phyloP scores from a whole-genome alignment of 2,888 invertebrate species.

The Drosophila seclusa region DNA sequence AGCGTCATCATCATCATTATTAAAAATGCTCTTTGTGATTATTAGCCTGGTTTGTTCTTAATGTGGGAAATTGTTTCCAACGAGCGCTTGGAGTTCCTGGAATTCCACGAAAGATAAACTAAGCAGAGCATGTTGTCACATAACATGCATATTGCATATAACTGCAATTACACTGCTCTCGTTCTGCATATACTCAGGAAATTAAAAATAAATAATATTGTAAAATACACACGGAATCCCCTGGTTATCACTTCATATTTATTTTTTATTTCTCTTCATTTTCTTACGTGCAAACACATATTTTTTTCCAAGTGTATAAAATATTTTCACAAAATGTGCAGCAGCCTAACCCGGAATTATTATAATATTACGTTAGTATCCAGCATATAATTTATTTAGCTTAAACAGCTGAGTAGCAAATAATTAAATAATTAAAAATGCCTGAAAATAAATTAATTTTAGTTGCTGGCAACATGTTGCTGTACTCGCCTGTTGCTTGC shows the following conservation, averaged over 20 bases:
- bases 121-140: slow-evolving; percentile 9
- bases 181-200: background rate
- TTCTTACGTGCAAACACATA: background rate
- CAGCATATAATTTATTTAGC: background rate
- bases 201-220: background rate
- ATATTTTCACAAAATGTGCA: background rate
- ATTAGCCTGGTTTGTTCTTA: slow-evolving; percentile 66
- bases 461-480: slow-evolving; percentile 42
- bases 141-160: background rate
- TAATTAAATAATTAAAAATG: slow-evolving; percentile 1
- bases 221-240: background rate
- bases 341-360: background rate
- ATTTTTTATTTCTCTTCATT: background rate
- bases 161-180: slow-evolving; percentile 5
- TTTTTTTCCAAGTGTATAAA: background rate
- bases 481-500: background rate
- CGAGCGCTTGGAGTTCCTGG: slow-evolving; percentile 27
- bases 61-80: slow-evolving; percentile 58
- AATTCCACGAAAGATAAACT: background rate
- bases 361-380: background rate
- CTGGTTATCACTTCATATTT: background rate
- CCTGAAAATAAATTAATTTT: background rate
- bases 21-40: slow-evolving; percentile 63
- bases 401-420: background rate
- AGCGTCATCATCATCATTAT: slow-evolving; percentile 42